Base-by-base conservation (phyloP, 2,797 vertebrate species). In the Microtus agrestis region DNA sequence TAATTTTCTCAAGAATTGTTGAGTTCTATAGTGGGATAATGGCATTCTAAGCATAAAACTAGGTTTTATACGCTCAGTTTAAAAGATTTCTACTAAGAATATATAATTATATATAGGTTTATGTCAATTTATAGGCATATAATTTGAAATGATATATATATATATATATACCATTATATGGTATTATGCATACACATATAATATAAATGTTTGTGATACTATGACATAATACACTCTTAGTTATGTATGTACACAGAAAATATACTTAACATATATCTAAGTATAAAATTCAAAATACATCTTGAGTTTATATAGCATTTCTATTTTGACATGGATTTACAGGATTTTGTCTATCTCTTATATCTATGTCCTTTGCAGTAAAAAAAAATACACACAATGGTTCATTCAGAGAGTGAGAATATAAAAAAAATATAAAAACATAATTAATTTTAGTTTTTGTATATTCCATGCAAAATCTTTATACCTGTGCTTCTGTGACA, bases 271-370 rank as follows among this genome's bases (percentile, higher is more conserved):
- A 48, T 27, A 43, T 48, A 89, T 29, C 65, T 1, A 76, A 31
- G 9, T 51, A 51, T 51, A 69, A 85, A 91, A 73, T 61, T 74
- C 63, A 65, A 93, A 89, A 89, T 89, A 40, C n/a, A 54, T 86
- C 29, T 76, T 77, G 6, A 46, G 8, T 43, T 92, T 46, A 71
- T 51, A 54, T 54, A 67, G 29, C 34, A 80, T 71, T 71, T 25
- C 23, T 40, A 51, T 77, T 91, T 89, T 71, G 40, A 65, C 10
- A 71, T 17, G 76, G 73, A 29, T 7, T 21, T 82, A 78, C 0
- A 65, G 43, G 3, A 81, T 65, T 77, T 93, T 65, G 43, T 11
- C 11, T 43, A 5, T 15, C 59, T 91, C 23, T 59, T 59, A 34
- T 34, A 43, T 46, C 37, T 87, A 48, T 80, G 8, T 56, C n/a